Evolutionary conservation across 2,797 vertebrate genomes (phyloP).

Genomic region (Ispidina picta): DNA sequence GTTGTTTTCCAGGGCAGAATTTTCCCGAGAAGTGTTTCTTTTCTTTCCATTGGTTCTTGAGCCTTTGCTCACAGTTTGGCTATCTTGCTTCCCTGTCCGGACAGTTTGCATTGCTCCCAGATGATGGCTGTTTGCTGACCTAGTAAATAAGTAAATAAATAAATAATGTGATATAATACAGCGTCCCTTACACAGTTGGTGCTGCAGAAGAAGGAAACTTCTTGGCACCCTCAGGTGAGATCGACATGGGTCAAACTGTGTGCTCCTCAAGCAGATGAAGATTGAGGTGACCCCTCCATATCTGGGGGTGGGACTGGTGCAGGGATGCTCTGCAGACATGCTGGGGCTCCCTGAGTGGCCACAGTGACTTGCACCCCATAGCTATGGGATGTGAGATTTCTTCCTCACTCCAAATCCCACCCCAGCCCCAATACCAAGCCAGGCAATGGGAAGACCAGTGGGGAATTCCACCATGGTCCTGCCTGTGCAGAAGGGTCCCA

Average conservation of each 20-base stretch:
- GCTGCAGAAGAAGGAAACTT: not conserved
- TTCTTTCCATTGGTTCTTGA: not conserved
- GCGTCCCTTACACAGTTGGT: not conserved
- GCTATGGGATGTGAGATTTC: not conserved
- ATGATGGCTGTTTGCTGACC: slow-evolving; percentile 26
- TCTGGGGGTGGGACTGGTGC: rapidly evolving
- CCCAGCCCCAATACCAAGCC: rapidly evolving
- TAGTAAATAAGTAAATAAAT: not conserved
- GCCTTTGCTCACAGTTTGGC: not conserved
- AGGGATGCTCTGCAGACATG: not conserved
- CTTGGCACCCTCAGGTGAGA: rapidly evolving
- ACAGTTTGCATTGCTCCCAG: slow-evolving; percentile 58
- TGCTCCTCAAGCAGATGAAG: not conserved
- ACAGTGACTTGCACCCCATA: not conserved
- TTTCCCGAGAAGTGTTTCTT: not conserved
- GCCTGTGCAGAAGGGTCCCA: not conserved
- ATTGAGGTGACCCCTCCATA: not conserved
- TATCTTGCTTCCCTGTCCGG: not conserved
- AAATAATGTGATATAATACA: not conserved
- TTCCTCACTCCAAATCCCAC: not conserved
- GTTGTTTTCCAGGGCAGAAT: not conserved
- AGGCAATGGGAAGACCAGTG: not conserved
- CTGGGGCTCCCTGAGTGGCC: not conserved
- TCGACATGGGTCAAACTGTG: rapidly evolving
- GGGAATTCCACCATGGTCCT: not conserved